phyloP scores from a whole-genome alignment of 2,113 vertebrate species.

The Carlito syrichta region DNA sequence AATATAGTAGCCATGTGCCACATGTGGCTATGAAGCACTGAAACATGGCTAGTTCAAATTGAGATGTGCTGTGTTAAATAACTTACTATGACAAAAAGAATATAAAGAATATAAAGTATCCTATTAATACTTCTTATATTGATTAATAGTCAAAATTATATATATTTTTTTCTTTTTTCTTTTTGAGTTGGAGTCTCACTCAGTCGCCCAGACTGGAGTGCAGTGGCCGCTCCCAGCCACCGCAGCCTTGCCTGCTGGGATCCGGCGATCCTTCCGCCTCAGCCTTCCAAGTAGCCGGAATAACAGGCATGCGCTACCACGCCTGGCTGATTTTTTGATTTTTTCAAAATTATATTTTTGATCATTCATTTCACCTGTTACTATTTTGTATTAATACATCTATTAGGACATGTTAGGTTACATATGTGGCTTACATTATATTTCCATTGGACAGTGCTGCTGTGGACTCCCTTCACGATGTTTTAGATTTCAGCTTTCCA shows the following conservation, averaged over 20 bases:
- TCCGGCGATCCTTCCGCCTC: too few species aligned
- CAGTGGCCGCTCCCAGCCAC: too few species aligned
- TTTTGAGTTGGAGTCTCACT: too few species aligned
- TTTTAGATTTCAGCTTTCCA: background rate
- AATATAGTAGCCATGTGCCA: background rate
- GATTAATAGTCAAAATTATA: background rate
- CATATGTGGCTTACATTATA: background rate
- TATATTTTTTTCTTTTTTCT: too few species aligned
- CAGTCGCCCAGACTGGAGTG: too few species aligned
- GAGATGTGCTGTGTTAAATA: background rate
- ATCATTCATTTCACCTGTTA: background rate
- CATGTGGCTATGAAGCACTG: background rate
- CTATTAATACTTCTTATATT: background rate
- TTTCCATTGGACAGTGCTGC: background rate
- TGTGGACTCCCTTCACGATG: background rate
- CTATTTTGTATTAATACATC: background rate
- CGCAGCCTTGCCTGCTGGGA: too few species aligned
- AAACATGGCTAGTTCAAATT: background rate
- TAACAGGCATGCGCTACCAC: too few species aligned
- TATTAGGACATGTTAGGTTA: conserved; percentile 19
- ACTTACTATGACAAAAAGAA: background rate
- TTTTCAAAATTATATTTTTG: background rate
- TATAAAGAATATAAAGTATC: background rate
- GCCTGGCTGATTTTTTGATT: too few species aligned
- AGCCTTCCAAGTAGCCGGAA: too few species aligned